phyloP scores from a whole-genome alignment of 2,113 vertebrate species.

The human region DNA sequence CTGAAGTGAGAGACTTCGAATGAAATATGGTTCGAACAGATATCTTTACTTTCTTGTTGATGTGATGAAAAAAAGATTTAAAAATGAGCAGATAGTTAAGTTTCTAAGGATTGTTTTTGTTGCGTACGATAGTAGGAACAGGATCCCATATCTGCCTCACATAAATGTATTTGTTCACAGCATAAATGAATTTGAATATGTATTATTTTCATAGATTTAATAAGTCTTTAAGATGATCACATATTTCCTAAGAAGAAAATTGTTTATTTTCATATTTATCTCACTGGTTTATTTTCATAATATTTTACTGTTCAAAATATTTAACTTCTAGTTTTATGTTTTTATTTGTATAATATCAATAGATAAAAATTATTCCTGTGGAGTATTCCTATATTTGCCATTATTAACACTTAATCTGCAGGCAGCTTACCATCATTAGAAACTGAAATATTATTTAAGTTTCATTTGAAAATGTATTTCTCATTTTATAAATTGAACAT shows the following conservation, averaged over 20 bases:
- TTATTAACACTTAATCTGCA: constrained; percentile 29
- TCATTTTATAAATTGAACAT: constrained; percentile 67
- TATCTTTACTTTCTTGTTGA: not conserved
- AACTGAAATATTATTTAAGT: constrained; percentile 54
- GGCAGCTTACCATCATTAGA: constrained; percentile 22
- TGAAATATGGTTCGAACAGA: not conserved
- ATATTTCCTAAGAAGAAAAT: not conserved
- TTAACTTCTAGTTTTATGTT: not conserved
- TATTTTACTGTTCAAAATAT: not conserved
- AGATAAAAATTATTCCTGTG: not conserved
- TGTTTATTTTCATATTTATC: not conserved
- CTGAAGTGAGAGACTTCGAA: constrained; percentile 41
- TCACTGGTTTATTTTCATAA: not conserved
- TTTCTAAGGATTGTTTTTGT: constrained; percentile 22
- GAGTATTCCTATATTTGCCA: not conserved
- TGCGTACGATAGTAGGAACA: constrained; percentile 10
- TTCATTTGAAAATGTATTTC: constrained; percentile 59
- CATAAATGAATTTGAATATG: not conserved
- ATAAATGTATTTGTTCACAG: constrained; percentile 40
- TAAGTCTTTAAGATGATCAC: not conserved
- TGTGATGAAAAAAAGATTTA: not conserved
- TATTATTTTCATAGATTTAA: constrained; percentile 28
- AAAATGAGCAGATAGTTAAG: not conserved
- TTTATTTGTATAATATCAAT: not conserved
- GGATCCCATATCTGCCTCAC: not conserved